A percentile compares a stretch with the other conserved stretches of the same genome.
Evolutionary conservation across 1,140 invertebrate species (phyloP).

Genomic region (Ips nitidus): DNA sequence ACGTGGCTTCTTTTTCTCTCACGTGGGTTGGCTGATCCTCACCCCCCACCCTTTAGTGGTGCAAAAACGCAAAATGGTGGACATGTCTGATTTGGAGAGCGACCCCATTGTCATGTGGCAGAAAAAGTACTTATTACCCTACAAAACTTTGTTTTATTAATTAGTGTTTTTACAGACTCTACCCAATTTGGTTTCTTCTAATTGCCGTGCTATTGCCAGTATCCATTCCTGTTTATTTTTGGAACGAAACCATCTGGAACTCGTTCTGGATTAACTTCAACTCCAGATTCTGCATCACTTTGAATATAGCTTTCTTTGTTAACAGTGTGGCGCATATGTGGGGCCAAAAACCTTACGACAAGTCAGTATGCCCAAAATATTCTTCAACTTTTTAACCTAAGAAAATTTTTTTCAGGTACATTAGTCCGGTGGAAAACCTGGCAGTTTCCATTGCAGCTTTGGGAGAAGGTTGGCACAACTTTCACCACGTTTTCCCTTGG

Average conservation of each 20-base stretch:
- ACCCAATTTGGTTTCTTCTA: constrained; percentile 74
- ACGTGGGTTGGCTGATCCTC: constrained; percentile 77
- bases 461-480: constrained; percentile 93
- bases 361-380: constrained; percentile 57
- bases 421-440: constrained; percentile 72
- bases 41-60: constrained; percentile 79
- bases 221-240: constrained; percentile 75
- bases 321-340: constrained; percentile 92
- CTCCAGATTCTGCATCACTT: constrained; percentile 76
- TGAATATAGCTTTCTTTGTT: constrained; percentile 91
- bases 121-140: constrained; percentile 58
- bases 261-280: constrained; percentile 85
- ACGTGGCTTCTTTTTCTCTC: constrained; percentile 79
- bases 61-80: constrained; percentile 73
- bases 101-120: constrained; percentile 89
- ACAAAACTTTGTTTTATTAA: neutral
- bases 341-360: constrained; percentile 87
- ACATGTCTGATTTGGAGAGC: constrained; percentile 78
- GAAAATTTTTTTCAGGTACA: constrained; percentile 57
- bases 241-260: constrained; percentile 76
- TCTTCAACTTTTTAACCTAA: neutral
- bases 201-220: constrained; percentile 80
- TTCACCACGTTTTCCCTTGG: constrained; percentile 89
- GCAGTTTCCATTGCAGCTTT: constrained; percentile 69
- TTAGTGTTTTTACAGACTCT: constrained; percentile 54